These are phyloP conservation scores for Sula dactylatra DNA, from an alignment of 2,113 vertebrate species.

Conservation along the genomic window DNA sequence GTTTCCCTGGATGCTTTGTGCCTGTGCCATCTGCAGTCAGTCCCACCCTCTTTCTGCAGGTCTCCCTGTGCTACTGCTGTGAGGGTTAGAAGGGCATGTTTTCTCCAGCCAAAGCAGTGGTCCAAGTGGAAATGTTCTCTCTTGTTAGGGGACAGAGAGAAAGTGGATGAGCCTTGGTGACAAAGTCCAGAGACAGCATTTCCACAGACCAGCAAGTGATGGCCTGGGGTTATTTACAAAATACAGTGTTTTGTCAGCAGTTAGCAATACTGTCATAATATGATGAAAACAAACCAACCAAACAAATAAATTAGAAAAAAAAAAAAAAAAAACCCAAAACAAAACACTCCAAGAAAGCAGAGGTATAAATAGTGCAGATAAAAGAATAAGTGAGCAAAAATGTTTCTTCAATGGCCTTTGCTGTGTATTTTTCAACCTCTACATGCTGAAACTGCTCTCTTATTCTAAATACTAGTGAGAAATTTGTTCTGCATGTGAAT, in stretches of 20 bases:
- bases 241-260: background rate
- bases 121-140: background rate
- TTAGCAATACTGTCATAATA: background rate
- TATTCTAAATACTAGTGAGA: background rate
- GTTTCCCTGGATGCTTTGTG: background rate
- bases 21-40: background rate
- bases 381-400: background rate
- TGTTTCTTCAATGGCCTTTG: background rate
- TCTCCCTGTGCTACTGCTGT: background rate
- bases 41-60: background rate
- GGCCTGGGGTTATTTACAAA: background rate
- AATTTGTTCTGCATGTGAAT: background rate
- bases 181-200: background rate
- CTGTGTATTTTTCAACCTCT: background rate
- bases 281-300: background rate
- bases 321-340: background rate
- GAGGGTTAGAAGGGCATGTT: background rate
- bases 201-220: background rate
- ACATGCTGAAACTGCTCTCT: background rate
- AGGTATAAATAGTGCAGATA: background rate
- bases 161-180: background rate
- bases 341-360: no score
- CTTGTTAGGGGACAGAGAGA: background rate
- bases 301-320: background rate
- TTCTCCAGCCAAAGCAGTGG: background rate